Evolutionary conservation across 2,888 invertebrate species (phyloP).

Genomic region (Pheosia tremula): DNA sequence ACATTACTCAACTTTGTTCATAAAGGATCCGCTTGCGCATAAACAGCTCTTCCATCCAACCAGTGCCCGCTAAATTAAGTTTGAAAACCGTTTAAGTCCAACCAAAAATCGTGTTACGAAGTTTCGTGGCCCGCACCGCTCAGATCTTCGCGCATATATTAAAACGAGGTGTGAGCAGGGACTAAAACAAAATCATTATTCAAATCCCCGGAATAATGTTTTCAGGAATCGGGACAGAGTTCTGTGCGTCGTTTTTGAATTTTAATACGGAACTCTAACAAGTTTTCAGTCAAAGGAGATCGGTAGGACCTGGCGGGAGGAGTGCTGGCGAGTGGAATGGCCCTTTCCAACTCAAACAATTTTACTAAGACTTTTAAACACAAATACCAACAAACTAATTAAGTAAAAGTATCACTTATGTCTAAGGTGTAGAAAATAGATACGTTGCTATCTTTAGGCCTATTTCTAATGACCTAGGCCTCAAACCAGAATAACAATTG

Average conservation of each 20-base stretch:
- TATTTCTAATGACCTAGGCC: no score
- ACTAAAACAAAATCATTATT: constrained; percentile 83
- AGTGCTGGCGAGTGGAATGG: constrained; percentile 47
- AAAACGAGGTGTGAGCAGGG: constrained; percentile 63
- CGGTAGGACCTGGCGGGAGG: constrained; percentile 54
- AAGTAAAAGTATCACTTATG: no score
- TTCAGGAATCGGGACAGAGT: constrained; percentile 79
- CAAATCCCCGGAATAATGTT: constrained; percentile 83
- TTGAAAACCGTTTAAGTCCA: constrained; percentile 77
- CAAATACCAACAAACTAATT: no score
- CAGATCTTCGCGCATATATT: constrained; percentile 79
- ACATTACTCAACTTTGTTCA: constrained; percentile 44
- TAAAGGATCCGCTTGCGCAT: constrained; percentile 44
- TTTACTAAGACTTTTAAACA: not conserved
- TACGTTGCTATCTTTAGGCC: no score
- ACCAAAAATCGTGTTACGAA: constrained; percentile 80
- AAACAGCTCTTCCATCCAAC: constrained; percentile 54
- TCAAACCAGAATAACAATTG: no score
- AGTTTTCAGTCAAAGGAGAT: constrained; percentile 83
- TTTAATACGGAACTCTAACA: constrained; percentile 83
- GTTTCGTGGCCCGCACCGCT: constrained; percentile 48
- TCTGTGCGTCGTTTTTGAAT: constrained; percentile 82
- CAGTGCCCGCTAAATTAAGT: constrained; percentile 72
- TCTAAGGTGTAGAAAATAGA: no score
- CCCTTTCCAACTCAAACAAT: constrained; percentile 23